Evolutionary conservation across 1,140 invertebrate genomes (phyloP).

Genomic region (Conus betulinus): DNA sequence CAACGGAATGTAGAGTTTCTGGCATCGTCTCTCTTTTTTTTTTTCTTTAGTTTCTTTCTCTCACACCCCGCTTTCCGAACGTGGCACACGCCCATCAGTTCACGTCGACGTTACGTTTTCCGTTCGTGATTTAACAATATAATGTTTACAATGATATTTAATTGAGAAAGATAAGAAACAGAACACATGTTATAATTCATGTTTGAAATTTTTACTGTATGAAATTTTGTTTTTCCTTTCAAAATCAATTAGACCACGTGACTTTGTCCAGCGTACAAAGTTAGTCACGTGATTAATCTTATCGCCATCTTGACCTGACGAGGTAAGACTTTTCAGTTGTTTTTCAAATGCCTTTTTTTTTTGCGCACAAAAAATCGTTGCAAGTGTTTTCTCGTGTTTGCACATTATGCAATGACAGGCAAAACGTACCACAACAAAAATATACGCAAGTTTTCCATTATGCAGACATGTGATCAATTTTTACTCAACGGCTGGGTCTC

Average conservation of each 20-base stretch:
- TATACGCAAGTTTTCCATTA: not conserved
- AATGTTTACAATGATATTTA: not conserved
- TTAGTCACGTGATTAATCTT: constrained; percentile 69
- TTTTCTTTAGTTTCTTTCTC: not conserved
- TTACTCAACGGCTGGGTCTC: not conserved
- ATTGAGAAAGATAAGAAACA: not conserved
- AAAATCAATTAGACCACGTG: constrained; percentile 62
- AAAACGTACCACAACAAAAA: too few species aligned
- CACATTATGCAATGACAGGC: not conserved
- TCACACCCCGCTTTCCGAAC: not conserved
- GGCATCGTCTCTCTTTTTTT: not conserved
- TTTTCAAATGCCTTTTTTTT: constrained; percentile 22
- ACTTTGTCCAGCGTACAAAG: constrained; percentile 73
- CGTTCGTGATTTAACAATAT: not conserved
- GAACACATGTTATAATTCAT: not conserved
- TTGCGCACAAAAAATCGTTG: not conserved
- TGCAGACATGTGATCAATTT: not conserved
- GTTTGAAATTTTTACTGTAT: not conserved
- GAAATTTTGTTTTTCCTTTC: not conserved
- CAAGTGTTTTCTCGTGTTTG: too few species aligned
- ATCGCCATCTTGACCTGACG: constrained; percentile 68
- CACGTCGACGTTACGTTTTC: not conserved
- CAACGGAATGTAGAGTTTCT: not conserved
- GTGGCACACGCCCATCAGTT: not conserved
- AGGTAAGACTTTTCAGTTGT: constrained; percentile 23